A percentile compares a stretch with the other conserved stretches of the same genome.
phyloP scores from a whole-genome alignment of 2,888 invertebrate genomes.

The Cinara cedri region DNA sequence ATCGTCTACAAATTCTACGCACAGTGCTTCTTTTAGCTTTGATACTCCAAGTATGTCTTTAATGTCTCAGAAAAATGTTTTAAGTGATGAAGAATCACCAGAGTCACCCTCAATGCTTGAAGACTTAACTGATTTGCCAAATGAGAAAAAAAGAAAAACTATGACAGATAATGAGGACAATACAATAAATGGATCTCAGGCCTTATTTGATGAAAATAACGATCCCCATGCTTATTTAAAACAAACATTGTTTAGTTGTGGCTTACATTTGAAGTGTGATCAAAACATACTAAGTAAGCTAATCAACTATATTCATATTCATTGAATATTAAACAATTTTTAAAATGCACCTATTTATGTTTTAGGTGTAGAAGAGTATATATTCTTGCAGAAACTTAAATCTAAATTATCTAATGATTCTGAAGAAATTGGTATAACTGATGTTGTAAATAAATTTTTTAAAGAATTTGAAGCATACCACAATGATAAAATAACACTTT shows the following conservation, averaged over 20 bases:
- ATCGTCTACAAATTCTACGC: neutral
- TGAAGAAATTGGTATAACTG: constrained; percentile 36
- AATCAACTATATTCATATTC: neutral
- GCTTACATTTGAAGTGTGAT: constrained; percentile 41
- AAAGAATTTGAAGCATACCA: constrained; percentile 39
- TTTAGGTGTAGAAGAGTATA: constrained; percentile 38
- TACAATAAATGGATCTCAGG: constrained; percentile 16
- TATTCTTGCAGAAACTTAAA: constrained; percentile 35
- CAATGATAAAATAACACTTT: constrained; percentile 29
- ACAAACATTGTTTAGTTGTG: constrained; percentile 40
- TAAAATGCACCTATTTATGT: constrained; percentile 1
- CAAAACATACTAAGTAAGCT: constrained; percentile 44
- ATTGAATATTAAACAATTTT: neutral
- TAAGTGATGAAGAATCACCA: neutral
- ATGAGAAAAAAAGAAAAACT: constrained; percentile 29
- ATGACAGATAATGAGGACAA: neutral
- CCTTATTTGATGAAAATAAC: constrained; percentile 9
- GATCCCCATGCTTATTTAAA: constrained; percentile 15
- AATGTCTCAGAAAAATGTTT: neutral
- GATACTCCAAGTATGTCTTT: neutral
- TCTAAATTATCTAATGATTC: constrained; percentile 43
- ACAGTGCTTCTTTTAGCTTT: neutral
- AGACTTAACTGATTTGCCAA: constrained; percentile 25
- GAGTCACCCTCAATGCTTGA: constrained; percentile 39
- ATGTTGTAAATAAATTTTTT: constrained; percentile 26